Percentiles rank a stretch among this genome's conserved stretches.
phyloP scores from a whole-genome alignment of 1,140 invertebrate species.

The Sycobia sp. region DNA sequence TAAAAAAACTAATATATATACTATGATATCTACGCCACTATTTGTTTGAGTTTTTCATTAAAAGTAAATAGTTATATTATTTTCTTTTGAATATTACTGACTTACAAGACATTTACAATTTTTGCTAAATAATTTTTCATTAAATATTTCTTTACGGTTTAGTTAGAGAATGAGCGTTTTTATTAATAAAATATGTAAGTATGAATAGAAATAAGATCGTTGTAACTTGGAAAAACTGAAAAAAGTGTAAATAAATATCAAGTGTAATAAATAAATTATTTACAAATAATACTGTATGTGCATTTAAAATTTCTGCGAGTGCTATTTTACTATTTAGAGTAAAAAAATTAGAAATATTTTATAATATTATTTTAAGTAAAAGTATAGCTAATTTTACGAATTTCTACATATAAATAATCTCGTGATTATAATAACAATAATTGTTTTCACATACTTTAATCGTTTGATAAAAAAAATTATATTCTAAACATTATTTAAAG shows the following conservation, averaged over 20 bases:
- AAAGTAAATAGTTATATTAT: constrained; percentile 5
- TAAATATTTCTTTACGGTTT: background rate
- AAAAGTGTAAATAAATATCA: constrained; percentile 31
- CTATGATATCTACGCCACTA: too few relatives aligned
- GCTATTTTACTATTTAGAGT: too few relatives aligned
- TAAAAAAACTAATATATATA: too few relatives aligned
- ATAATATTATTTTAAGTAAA: too few relatives aligned
- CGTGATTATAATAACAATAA: background rate
- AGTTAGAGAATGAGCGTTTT: constrained; percentile 16
- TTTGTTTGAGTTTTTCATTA: constrained; percentile 9
- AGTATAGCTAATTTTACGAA: too few relatives aligned
- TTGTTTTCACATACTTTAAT: too few relatives aligned
- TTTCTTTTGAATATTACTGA: constrained; percentile 5
- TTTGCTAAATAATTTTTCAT: constrained; percentile 3
- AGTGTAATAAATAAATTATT: constrained; percentile 36
- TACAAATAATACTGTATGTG: constrained; percentile 16
- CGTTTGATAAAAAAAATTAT: too few relatives aligned
- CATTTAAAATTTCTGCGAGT: too few relatives aligned
- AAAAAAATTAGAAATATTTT: too few relatives aligned
- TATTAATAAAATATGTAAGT: constrained; percentile 28
- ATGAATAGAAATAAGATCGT: constrained; percentile 27
- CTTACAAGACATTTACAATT: constrained; percentile 21
- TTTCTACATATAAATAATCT: background rate
- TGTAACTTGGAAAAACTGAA: constrained; percentile 25
- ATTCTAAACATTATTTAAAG: too few relatives aligned